Evolutionary conservation across 2,888 invertebrate genomes (phyloP).

Genomic region (Conchocele bisecta): DNA sequence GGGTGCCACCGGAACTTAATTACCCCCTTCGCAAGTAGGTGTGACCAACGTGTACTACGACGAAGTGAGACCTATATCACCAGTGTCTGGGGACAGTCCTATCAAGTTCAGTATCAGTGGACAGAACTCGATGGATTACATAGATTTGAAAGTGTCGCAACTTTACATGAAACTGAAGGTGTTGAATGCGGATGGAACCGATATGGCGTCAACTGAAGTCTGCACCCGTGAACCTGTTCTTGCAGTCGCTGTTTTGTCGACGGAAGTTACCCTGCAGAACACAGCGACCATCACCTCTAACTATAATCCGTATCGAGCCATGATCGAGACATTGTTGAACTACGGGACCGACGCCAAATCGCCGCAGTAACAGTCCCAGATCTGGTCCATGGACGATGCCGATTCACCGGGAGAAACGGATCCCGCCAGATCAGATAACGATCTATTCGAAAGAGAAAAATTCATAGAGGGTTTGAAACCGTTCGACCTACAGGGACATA

Average conservation of each 20-base stretch:
- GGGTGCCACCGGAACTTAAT: conserved; percentile 26
- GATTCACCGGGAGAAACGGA: conserved; percentile 29
- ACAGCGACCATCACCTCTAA: conserved; percentile 34
- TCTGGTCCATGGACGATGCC: conserved; percentile 26
- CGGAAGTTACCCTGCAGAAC: conserved; percentile 40
- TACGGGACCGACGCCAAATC: conserved; percentile 26
- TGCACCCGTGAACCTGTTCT: conserved; percentile 48
- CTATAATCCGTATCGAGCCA: conserved; percentile 43
- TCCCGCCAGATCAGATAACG: conserved; percentile 24
- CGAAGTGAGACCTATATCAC: conserved; percentile 47
- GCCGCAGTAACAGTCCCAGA: conserved; percentile 15
- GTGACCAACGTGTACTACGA: conserved; percentile 45
- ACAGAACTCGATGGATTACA: conserved; percentile 50
- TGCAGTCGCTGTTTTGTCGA: conserved; percentile 38
- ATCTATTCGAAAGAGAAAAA: conserved; percentile 24
- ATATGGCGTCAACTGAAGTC: conserved; percentile 17
- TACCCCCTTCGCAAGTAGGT: conserved; percentile 47
- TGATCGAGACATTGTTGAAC: conserved; percentile 30
- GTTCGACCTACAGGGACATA: conserved; percentile 40
- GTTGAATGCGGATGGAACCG: conserved; percentile 21
- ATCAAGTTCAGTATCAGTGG: conserved; percentile 51
- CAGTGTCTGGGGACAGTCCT: conserved; percentile 37
- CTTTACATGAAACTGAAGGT: conserved; percentile 33
- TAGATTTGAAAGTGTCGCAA: conserved; percentile 27
- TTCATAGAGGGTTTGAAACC: conserved; percentile 12